Conservation (phyloP, 1,140 invertebrate species). For the Chlorops oryzae region DNA sequence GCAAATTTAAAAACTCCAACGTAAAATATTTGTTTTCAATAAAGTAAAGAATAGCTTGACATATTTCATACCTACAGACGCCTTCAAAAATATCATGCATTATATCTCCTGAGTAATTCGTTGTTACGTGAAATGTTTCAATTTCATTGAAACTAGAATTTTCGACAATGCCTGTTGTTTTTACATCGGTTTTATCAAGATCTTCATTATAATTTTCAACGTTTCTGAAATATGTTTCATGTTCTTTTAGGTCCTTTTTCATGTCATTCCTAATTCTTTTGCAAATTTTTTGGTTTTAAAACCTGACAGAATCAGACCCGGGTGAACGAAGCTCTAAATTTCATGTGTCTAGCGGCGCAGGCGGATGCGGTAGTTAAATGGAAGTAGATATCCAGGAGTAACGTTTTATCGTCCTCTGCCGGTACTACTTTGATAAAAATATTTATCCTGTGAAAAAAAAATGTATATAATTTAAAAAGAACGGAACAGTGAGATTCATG, state of each 20-base stretch:
- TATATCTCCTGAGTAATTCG: conserved; percentile 36
- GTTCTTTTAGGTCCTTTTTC: conserved; percentile 12
- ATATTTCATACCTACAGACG: conserved; percentile 36
- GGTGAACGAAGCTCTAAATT: too few species aligned
- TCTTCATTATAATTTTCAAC: conserved; percentile 1
- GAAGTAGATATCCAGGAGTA: too few species aligned
- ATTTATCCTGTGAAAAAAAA: conserved; percentile 23
- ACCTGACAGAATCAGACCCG: too few species aligned
- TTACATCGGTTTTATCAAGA: background rate
- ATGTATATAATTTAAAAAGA: conserved; percentile 29
- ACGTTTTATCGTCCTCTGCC: conserved; percentile 30
- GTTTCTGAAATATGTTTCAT: background rate
- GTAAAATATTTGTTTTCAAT: too few species aligned
- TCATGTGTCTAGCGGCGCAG: too few species aligned
- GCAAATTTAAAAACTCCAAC: conserved; percentile 3
- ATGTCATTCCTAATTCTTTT: too few species aligned
- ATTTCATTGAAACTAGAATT: conserved; percentile 31
- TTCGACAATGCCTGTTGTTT: conserved; percentile 31
- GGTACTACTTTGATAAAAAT: conserved; percentile 23
- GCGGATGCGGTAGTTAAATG: too few species aligned
- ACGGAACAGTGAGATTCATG: too few species aligned
- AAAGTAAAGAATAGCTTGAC: conserved; percentile 28
- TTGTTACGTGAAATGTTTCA: conserved; percentile 33
- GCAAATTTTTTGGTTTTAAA: conserved; percentile 14
- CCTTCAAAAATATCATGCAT: conserved; percentile 47